Evolutionary conservation across 2,113 vertebrate species (phyloP).

Genomic region (Eclectus roratus): DNA sequence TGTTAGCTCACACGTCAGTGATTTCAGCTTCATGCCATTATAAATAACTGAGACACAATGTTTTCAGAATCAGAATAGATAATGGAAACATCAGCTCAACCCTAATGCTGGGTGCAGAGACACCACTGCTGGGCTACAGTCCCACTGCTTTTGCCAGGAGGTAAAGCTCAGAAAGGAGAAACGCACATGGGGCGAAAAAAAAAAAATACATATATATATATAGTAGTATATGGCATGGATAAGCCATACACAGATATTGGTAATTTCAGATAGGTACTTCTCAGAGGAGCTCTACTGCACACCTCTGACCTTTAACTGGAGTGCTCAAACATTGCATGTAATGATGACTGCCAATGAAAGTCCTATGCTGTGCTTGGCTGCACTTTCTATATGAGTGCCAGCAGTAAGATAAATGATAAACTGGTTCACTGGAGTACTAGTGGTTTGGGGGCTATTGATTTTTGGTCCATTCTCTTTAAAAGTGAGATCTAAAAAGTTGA

Average conservation of each 20-base stretch:
- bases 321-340: conserved; percentile 75
- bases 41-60: not conserved
- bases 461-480: conserved; percentile 87
- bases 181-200: not conserved
- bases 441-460: conserved; percentile 89
- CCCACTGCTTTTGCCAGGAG: not conserved
- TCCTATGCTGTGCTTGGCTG: conserved; percentile 82
- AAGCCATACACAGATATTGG: conserved; percentile 32
- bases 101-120: not conserved
- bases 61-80: not conserved
- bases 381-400: conserved; percentile 84
- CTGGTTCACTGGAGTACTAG: conserved; percentile 83
- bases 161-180: not conserved
- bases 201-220: not conserved
- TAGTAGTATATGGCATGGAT: not conserved
- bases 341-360: conserved; percentile 80
- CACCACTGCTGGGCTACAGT: not conserved
- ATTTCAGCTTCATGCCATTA: not conserved
- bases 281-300: conserved; percentile 61
- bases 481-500: conserved; percentile 91
- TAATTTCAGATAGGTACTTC: conserved; percentile 66
- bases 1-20: not conserved
- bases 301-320: conserved; percentile 79
- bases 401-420: conserved; percentile 88
- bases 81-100: not conserved